Base-by-base conservation (phyloP, 1,140 invertebrate genomes). In the Pygmarrhopalites habei region DNA sequence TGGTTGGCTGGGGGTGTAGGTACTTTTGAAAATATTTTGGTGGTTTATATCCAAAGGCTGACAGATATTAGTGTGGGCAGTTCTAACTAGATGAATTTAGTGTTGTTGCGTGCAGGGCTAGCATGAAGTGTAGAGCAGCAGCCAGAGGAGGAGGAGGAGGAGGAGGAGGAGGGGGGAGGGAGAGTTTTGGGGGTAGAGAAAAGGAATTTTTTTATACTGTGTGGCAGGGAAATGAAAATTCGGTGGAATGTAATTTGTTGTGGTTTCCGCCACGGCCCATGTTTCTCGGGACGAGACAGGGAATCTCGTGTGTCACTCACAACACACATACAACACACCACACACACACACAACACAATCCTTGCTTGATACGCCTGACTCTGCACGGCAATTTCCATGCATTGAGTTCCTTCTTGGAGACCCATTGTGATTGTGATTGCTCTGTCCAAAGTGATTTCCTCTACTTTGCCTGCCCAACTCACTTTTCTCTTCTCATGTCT, bases 191-290 rank as follows among this genome's bases (percentile, higher is more conserved):
- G n/a, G n/a, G n/a, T n/a, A 52, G 26, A 58, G 43, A 55, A 26
- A 12, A 51, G 49, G 60, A 60, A 66, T 59, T 62, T 66, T 63
- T 66, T 44, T 25, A n/a, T 41, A n/a, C n/a, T n/a, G 39, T 41
- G 46, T 49, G 46, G 49, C 49, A 56, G 60, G 32, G 41, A 66
- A 66, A 23, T 39, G 43, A 46, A 49, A 47, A 55, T 67, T 64
- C 52, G 61, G 58, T 68, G 66, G 62, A 68, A 68, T 68, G 66
- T 68, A 68, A 68, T 68, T 68, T 68, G 62, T 62, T 68, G 66
- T 62, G 62, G 65, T 67, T 67, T 64, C 65, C 61, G 61, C 43
- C n/a, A n/a, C 30, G 23, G 14, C 51, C 23, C 26, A 26, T 25
- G 28, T 32, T 30, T 51, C 7, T 7, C 5, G 30, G 19, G 14